Conservation (phyloP, 2,888 invertebrate species). For the Chymomyza caudatula region DNA sequence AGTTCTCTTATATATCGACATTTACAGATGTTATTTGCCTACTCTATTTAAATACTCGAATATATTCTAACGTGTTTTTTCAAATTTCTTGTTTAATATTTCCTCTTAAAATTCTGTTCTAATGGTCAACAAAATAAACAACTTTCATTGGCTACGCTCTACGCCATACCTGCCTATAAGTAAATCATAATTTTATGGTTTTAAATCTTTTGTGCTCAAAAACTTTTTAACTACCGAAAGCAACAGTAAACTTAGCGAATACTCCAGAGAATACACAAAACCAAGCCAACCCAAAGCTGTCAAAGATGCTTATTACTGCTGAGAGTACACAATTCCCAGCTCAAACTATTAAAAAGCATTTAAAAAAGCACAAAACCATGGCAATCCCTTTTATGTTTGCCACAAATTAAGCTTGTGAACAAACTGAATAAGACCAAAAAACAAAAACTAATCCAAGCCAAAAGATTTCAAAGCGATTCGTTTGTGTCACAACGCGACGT, state of each 20-base stretch:
- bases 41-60: no score
- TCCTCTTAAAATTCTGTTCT: background rate
- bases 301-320: background rate
- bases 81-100: background rate
- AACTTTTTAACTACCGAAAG: background rate
- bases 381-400: background rate
- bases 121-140: background rate
- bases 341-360: slow-evolving; percentile 1
- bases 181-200: background rate
- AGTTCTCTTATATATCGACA: no score
- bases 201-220: background rate
- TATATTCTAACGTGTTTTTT: no score
- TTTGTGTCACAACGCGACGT: background rate
- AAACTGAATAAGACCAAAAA: background rate
- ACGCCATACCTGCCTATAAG: background rate
- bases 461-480: background rate
- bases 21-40: no score
- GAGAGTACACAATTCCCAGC: background rate
- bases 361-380: background rate
- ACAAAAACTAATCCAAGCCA: background rate
- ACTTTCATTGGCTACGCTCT: background rate
- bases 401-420: background rate
- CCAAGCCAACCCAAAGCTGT: background rate
- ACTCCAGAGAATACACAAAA: background rate
- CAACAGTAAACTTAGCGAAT: background rate